Base-by-base conservation (phyloP, 2,113 vertebrate species). In the Chaetops frenatus region DNA sequence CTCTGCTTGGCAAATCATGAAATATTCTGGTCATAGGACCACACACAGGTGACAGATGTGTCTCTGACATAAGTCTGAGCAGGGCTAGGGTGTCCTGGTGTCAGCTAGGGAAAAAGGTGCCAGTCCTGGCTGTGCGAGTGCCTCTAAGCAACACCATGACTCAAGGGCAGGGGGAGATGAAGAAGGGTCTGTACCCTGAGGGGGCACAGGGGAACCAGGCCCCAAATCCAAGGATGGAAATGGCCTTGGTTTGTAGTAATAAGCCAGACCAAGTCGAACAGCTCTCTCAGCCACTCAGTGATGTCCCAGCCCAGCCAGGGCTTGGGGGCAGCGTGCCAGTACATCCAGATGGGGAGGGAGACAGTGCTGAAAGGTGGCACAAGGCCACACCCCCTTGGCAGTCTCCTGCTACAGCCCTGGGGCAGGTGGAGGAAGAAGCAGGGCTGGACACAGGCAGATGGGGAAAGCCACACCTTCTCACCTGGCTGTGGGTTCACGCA, bases 131-230 rank as follows among this genome's bases (percentile, higher is more conserved):
- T 67, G 16, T 85, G 54, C 28, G 61, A 60, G 36, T 60, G 44
- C 54, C 38, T 74, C 28, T 57, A 56, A 56, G 64, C 25, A 69
- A 28, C 50, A 51, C 31, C 10, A 7, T 36, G 36, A 69, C 22
- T 89, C 38, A 25, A 50, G 23, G 35, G 35, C 0, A 1, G n/a
- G 3, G 15, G 18, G 18, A 86, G 21, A 67, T 0, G 0, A 58
- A 80, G 38, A 77, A 8, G 17, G 7, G 10, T 35, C 10, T 0
- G 0, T 67, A 61, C 12, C 17, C 51, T 9, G 6, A 56, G 6
- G 19, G 42, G 16, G 4, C 28, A 84, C 23, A 54, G 40, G 21
- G 56, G 22, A 84, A 42, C 13, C 51, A 66, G 42, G 40, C 42
- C 35, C 14, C 50, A 83, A 67, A 38, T 4, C 4, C 47, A 73